Conservation (phyloP, 2,113 vertebrate genomes). For the Petroica traversi region DNA sequence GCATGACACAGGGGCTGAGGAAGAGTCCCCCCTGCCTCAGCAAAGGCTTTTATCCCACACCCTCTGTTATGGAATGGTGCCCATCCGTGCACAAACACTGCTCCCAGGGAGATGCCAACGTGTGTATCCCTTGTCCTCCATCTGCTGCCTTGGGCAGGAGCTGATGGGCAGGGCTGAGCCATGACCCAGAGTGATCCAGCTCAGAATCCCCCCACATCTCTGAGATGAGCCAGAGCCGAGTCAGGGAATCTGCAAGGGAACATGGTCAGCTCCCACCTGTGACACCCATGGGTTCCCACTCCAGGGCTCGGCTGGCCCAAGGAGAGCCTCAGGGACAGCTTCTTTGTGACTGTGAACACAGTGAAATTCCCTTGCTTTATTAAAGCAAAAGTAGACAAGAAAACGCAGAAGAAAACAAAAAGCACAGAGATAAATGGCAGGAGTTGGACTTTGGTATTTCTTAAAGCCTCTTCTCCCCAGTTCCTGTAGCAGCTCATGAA, state of each 20-base stretch:
- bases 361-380: constrained; percentile 29
- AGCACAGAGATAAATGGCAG: constrained; percentile 1
- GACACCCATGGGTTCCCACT: too few relatives aligned
- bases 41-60: neutral
- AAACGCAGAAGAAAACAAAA: constrained; percentile 24
- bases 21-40: neutral
- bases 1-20: neutral
- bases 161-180: neutral
- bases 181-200: neutral
- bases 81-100: neutral
- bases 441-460: constrained; percentile 37
- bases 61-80: neutral
- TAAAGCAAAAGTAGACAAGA: constrained; percentile 46
- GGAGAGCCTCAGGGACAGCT: neutral
- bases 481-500: constrained; percentile 20
- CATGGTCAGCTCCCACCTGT: fast-evolving
- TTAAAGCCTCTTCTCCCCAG: neutral
- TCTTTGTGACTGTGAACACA: neutral
- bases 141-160: neutral
- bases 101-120: fast-evolving
- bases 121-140: neutral
- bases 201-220: neutral
- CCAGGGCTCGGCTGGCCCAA: neutral
- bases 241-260: neutral
- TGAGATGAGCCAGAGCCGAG: neutral